Percentiles rank a stretch among this genome's conserved stretches.
phyloP scores from a whole-genome alignment of 2,888 invertebrate species.

The Pasiphila rectangulata region DNA sequence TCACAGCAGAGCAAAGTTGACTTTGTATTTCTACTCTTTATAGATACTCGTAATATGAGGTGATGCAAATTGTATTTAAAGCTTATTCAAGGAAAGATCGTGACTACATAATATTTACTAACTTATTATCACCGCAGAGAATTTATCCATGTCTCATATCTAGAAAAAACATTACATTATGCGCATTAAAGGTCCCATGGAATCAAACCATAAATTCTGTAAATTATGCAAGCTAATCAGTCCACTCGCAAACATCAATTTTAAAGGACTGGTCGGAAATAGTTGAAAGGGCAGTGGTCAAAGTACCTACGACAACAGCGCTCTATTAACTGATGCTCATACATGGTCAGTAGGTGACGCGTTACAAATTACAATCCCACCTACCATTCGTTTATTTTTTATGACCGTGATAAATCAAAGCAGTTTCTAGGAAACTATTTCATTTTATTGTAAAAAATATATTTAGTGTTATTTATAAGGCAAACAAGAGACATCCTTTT shows the following conservation, averaged over 20 bases:
- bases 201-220: slow-evolving; percentile 4
- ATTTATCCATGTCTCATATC: neutral
- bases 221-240: slow-evolving; percentile 16
- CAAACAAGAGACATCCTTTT: no score
- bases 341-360: slow-evolving; percentile 28
- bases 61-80: slow-evolving; percentile 33
- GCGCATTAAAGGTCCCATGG: no score
- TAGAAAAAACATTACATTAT: no score
- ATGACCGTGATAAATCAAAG: slow-evolving; percentile 2
- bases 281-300: slow-evolving; percentile 24
- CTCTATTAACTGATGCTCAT: slow-evolving; percentile 33
- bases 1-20: no score
- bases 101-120: slow-evolving; percentile 27
- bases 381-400: slow-evolving; percentile 14
- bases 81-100: slow-evolving; percentile 23
- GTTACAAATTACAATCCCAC: slow-evolving; percentile 26
- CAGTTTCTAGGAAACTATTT: no score
- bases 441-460: no score
- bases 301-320: slow-evolving; percentile 38
- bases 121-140: no score
- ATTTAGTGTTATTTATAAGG: no score
- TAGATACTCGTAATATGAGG: no score
- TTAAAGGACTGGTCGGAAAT: slow-evolving; percentile 9
- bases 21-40: neutral
- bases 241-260: slow-evolving; percentile 23